phyloP scores from a whole-genome alignment of 2,888 invertebrate genomes.

The Didymodactylos carnosus region DNA sequence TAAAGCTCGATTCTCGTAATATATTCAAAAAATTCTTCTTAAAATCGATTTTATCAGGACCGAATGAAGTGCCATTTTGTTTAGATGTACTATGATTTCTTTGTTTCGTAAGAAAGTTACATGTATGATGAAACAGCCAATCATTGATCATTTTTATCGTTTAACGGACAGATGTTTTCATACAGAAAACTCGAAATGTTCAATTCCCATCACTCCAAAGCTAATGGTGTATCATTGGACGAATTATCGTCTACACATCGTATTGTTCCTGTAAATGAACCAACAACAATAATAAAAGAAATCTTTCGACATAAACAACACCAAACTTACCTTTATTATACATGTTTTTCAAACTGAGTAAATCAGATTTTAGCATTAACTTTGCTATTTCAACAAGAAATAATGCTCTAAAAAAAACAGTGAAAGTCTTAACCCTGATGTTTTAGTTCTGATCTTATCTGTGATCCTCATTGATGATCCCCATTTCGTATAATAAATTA shows the following conservation, averaged over 20 bases:
- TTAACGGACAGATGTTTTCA: too few species aligned
- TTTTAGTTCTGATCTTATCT: neutral
- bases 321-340: neutral
- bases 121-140: too few species aligned
- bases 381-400: neutral
- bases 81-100: too few species aligned
- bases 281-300: neutral
- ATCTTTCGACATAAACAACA: neutral
- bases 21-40: too few species aligned
- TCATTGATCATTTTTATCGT: too few species aligned
- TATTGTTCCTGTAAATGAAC: neutral
- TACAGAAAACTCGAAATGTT: too few species aligned
- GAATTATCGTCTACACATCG: neutral
- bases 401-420: neutral
- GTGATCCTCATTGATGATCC: neutral
- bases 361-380: neutral
- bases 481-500: neutral
- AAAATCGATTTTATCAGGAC: too few species aligned
- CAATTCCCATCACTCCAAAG: too few species aligned
- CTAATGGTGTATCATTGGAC: neutral
- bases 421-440: neutral
- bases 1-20: too few species aligned
- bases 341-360: neutral
- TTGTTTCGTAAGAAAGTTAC: too few species aligned
- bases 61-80: too few species aligned